phyloP scores from a whole-genome alignment of 1,140 invertebrate genomes.

The Oreohelix idahoensis region DNA sequence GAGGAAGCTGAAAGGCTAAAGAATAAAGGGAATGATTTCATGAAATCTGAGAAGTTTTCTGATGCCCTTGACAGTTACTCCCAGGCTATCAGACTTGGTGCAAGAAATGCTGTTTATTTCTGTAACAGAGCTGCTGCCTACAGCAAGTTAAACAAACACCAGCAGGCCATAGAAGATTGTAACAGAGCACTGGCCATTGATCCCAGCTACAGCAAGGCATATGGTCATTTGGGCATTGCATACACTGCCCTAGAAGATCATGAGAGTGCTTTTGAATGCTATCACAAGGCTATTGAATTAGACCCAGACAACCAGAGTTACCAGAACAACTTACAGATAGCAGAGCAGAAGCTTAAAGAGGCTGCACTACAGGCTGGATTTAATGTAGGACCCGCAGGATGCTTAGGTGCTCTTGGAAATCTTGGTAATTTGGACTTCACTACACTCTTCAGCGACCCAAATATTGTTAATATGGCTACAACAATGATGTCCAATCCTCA shows the following conservation, averaged over 20 bases:
- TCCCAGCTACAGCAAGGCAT: conserved; percentile 93
- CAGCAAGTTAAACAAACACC: conserved; percentile 87
- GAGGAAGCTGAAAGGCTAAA: conserved; percentile 66
- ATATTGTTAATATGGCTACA: conserved; percentile 70
- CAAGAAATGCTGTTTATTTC: conserved; percentile 92
- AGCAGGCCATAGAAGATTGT: conserved; percentile 89
- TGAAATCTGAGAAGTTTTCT: conserved; percentile 85
- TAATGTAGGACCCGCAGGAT: conserved; percentile 54
- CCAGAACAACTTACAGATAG: conserved; percentile 86
- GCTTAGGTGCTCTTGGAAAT: conserved; percentile 14
- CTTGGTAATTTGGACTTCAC: conserved; percentile 60
- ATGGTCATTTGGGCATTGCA: conserved; percentile 92
- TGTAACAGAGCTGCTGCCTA: conserved; percentile 94
- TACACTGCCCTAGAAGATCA: conserved; percentile 87
- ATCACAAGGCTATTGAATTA: conserved; percentile 88
- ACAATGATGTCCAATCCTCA: conserved; percentile 71
- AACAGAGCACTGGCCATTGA: conserved; percentile 89
- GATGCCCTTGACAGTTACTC: conserved; percentile 88
- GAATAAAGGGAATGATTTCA: conserved; percentile 84
- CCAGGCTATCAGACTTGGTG: conserved; percentile 87
- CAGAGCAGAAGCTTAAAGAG: conserved; percentile 79
- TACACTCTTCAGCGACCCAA: conserved; percentile 65
- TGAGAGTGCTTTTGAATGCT: conserved; percentile 87
- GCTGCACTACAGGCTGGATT: conserved; percentile 59
- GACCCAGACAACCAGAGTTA: conserved; percentile 95